Evolutionary conservation across 1,140 invertebrate species (phyloP), one percentile per base, ranked within the genome.

Genomic region (Chironomus tepperi): DNA sequence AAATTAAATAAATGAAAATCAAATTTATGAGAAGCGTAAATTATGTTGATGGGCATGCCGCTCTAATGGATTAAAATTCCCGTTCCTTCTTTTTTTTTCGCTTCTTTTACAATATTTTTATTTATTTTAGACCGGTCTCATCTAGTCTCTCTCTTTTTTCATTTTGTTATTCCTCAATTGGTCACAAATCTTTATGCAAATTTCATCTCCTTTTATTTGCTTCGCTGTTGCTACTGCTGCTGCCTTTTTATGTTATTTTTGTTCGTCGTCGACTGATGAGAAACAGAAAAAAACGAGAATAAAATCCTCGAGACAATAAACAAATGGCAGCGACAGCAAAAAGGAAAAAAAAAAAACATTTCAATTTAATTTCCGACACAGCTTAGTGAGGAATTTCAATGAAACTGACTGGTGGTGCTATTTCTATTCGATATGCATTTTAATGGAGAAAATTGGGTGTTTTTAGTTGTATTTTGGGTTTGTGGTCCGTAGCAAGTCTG

Each of bases 31-130:
- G 47, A 57, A 57, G 47, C 47, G 47, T 57, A 57, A 57, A 57
- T 57, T 57, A 57, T 57, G 47, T 57, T 57, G 47, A 57, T 57
- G 47, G 47, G 47, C 12, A 57, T 57, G 47, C 47, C 47, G 47
- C 47, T 57, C 47, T 57, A 57, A 57, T 57, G 47, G 47, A 57
- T 57, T 57, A 57, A 57, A 57, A 57, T 57, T 57, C n/a, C n/a
- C n/a, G n/a, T 57, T 47, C 15, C 15, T n/a, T 57, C 12, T 12
- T 57, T 15, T 5, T 57, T 12, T 12, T 57, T 12, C 47, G 47
- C 47, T 57, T 12, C 47, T 57, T 9, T 15, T 47, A 8, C 42
- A 34, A 34, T 47, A 3, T 15, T 47, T 9, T 15, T 47, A 57
- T 15, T 57, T n/a, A 57, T 15, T n/a, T 57, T 5, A 12, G n/a